Percentiles rank a stretch among this genome's conserved stretches.
These are phyloP conservation scores for Marmota flaviventris DNA, from an alignment of 2,113 vertebrate species.

Conservation along the genomic window DNA sequence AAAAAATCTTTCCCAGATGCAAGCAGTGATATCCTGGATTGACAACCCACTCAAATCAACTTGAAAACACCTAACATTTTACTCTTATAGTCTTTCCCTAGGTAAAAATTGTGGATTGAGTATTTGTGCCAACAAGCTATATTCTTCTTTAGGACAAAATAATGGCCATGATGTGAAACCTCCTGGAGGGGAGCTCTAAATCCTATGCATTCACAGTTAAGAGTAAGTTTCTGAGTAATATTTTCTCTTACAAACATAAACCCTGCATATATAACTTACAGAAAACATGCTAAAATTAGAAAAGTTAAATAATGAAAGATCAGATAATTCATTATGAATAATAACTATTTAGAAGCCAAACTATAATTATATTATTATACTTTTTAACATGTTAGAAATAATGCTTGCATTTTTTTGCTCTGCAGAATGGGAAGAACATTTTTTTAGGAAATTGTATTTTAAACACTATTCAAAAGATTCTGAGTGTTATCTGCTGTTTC, in stretches of 20 bases:
- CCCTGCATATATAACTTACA: neutral
- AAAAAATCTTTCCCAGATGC: slow-evolving; percentile 1
- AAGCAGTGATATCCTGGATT: neutral
- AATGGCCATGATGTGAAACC: neutral
- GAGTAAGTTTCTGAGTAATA: neutral
- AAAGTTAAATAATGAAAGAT: slow-evolving; percentile 30
- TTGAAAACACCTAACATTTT: neutral
- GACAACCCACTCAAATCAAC: neutral
- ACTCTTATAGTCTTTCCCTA: slow-evolving; percentile 47
- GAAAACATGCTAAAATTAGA: slow-evolving; percentile 2
- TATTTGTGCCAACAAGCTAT: neutral
- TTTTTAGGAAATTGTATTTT: slow-evolving; percentile 75
- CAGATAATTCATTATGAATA: slow-evolving; percentile 45
- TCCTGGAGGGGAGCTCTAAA: neutral
- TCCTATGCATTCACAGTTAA: neutral
- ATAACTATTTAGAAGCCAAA: slow-evolving; percentile 61
- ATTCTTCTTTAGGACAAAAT: slow-evolving; percentile 24
- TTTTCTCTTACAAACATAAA: slow-evolving; percentile 18
- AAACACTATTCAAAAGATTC: slow-evolving; percentile 79
- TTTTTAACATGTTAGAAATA: slow-evolving; percentile 61
- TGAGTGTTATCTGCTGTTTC: slow-evolving; percentile 78
- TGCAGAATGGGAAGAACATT: slow-evolving; percentile 65
- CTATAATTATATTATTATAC: slow-evolving; percentile 66
- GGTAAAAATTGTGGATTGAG: slow-evolving; percentile 46
- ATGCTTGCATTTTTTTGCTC: neutral